Evolutionary conservation across 2,888 invertebrate species (phyloP).

Genomic region (Ypsolopha sequella): DNA sequence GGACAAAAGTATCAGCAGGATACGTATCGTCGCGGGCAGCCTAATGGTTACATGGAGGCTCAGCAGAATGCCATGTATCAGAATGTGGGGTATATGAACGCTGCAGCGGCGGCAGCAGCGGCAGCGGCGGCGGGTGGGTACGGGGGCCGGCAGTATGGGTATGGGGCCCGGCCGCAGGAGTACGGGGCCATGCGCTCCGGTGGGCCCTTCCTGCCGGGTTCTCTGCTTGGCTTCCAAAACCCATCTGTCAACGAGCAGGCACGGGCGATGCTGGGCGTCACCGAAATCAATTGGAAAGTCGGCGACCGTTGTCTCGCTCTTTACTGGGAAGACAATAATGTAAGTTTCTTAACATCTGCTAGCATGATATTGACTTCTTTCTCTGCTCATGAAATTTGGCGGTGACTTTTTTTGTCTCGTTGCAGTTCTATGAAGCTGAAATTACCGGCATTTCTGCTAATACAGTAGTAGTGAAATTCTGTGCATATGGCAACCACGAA

Average conservation of each 20-base stretch:
- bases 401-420: not conserved
- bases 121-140: not conserved
- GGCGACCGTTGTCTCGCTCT: conserved; percentile 90
- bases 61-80: conserved; percentile 30
- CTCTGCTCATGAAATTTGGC: not conserved
- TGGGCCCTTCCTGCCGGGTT: conserved; percentile 51
- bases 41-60: conserved; percentile 47
- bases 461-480: conserved; percentile 88
- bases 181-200: conserved; percentile 5
- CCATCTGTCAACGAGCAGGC: conserved; percentile 65
- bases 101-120: conserved; percentile 23
- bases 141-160: not conserved
- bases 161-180: conserved; percentile 21
- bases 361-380: not conserved
- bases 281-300: conserved; percentile 76
- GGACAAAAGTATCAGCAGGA: conserved; percentile 32
- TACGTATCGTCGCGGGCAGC: not conserved
- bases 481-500: conserved; percentile 91
- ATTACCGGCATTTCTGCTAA: conserved; percentile 85
- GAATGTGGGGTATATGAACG: conserved; percentile 13
- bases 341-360: conserved; percentile 37
- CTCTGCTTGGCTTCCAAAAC: conserved; percentile 61
- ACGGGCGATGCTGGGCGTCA: conserved; percentile 64
- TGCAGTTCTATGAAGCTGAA: conserved; percentile 85
- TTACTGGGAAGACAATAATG: conserved; percentile 94